These are phyloP conservation scores for Ciona savignyi DNA, from an alignment of 23 tunicate species.

Conservation along the genomic window DNA sequence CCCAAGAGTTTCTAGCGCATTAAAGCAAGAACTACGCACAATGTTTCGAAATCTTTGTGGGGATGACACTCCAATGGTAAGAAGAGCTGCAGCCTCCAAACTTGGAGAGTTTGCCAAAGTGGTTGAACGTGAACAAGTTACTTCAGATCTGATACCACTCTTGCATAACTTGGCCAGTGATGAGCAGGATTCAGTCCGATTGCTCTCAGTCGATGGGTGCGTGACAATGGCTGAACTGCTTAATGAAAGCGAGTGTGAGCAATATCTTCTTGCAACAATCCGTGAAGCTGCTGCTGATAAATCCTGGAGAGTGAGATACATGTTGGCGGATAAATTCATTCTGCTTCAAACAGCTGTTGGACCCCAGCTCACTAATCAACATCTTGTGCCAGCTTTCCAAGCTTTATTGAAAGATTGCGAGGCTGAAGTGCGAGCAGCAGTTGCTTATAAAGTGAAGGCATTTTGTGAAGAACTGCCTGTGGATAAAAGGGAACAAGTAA, in stretches of 20 bases:
- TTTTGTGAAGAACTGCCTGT: conserved; percentile 81
- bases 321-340: conserved; percentile 85
- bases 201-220: conserved; percentile 93
- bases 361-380: conserved; percentile 67
- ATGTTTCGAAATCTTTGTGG: conserved; percentile 79
- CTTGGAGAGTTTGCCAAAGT: conserved; percentile 92
- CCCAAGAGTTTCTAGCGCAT: conserved; percentile 32
- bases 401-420: conserved; percentile 87
- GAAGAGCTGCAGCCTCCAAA: conserved; percentile 96
- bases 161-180: conserved; percentile 78
- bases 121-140: conserved; percentile 70
- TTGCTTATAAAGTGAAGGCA: conserved; percentile 87
- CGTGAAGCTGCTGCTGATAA: conserved; percentile 92
- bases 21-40: conserved; percentile 74
- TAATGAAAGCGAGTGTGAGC: conserved; percentile 83
- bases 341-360: conserved; percentile 85
- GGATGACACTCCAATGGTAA: conserved; percentile 84
- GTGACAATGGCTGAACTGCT: conserved; percentile 76
- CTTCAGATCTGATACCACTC: conserved; percentile 80
- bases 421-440: conserved; percentile 97
- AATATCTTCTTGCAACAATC: conserved; percentile 65
- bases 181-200: conserved; percentile 94
- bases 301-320: conserved; percentile 98
- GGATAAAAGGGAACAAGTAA: conserved; percentile 77
- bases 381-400: conserved; percentile 86